Base-by-base conservation (phyloP, 2,888 invertebrate genomes). In the Asteroscopus sphinx region DNA sequence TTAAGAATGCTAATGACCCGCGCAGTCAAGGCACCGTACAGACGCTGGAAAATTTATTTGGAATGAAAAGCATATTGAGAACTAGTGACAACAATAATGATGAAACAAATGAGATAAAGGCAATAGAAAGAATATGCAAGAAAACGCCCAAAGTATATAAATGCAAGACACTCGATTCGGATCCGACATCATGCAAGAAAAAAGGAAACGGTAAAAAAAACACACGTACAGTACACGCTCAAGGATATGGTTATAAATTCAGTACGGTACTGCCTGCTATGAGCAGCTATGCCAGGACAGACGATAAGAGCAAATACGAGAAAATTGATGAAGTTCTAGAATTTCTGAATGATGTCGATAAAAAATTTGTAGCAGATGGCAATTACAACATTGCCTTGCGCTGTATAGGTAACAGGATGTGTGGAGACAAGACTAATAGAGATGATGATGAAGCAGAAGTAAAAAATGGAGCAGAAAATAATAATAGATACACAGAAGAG, bases 301-400 rank as follows among this genome's bases (percentile, higher is more conserved):
- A 11, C 5, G 12, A 32, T 3, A 13, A 17, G 1, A 30, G 9
- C 1, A 13, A 39, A 12, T 30, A 39, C 0, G 17, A 32, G 0
- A n/a, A n/a, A n/a, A 12, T 3, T n/a, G 44, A 40, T 16, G 28
- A 30, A 44, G 54, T 36, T 8, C 11, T 13, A 8, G 8, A 17
- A 41, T 44, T 62, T 21, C 12, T 63, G 3, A 8, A 55, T 0
- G 17, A 33, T 17, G 11, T 65, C 3, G 69, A 55, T 16, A 37
- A 25, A 15, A 16, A 30, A 1, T 33, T 65, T 5, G 1, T 11
- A 33, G 12, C 5, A 5, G 44, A 62, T 9, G 12, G n/a, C 5
- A 45, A 28, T 13, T 45, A 54, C 6, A 62, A 45, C 1, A 7
- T 61, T 28, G 40, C 42, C 26, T 32, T 62, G 26, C 33, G 21